Evolutionary conservation across 2,888 invertebrate species (phyloP), one percentile per base, ranked within the genome.

Genomic region (Leistus spinibarbis): DNA sequence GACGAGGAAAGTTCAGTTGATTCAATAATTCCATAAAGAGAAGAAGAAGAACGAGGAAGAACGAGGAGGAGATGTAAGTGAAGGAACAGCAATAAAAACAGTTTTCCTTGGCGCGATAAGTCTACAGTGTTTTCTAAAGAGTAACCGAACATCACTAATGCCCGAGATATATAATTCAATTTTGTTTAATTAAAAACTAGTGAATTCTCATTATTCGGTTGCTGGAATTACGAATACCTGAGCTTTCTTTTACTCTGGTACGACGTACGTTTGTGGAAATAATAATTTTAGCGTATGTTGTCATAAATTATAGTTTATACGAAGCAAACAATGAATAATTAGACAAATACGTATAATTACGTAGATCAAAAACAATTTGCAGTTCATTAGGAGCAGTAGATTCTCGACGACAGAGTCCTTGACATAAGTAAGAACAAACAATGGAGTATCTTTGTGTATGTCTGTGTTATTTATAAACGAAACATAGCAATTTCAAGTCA

Each of bases 21-120:
- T 72, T 72, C 72, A 72, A 72, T 72, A 72, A 72, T 57, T 57
- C 72, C 72, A 65, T 56, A 40, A 71, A 71, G 70, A 63, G 71
- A 69, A 60, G 54, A 23, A 20, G 17, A 24, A 13, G 65, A 27
- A 22, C 16, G 13, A 40, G 10, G 23, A 65, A n/a, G 23, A 71
- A 57, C 65, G 66, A 27, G 64, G 16, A 23, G 16, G 24, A 22
- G 23, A 22, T 16, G 68, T 20, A 53, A 22, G 60, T 19, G 20
- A 22, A 16, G 19, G 22, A 60, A 40, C 40, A 40, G 68, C 23
- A 68, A 68, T 68, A 54, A 68, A 54, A 68, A 68, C 68, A 54
- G 20, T 68, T 68, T 68, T 40, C 13, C 40, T 40, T 40, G 40
- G 40, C 40, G 40, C 40, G 40, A 10, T 40, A 40, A 40, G 40